phyloP scores from a whole-genome alignment of 2,113 vertebrate genomes.

The Cavia porcellus region DNA sequence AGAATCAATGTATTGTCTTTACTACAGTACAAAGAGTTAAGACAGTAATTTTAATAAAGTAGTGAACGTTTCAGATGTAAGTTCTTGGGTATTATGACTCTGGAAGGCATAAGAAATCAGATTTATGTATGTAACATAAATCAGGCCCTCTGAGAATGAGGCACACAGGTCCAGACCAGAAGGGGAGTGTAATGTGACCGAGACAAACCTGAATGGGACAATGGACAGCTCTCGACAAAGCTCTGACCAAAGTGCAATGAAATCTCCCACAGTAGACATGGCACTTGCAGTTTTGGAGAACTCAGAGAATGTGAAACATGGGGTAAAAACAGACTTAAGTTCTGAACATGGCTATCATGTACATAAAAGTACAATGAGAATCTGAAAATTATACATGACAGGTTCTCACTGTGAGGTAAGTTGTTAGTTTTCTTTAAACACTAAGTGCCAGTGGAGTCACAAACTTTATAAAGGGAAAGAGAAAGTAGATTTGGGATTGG shows the following conservation, averaged over 20 bases:
- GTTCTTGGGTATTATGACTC: neutral
- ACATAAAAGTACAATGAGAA: neutral
- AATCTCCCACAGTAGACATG: neutral
- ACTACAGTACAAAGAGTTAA: neutral
- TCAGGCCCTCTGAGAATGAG: neutral
- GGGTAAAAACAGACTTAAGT: neutral
- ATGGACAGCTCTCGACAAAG: neutral
- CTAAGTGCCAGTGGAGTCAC: neutral
- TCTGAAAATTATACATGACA: neutral
- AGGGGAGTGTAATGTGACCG: rapidly evolving
- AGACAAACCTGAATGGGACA: neutral
- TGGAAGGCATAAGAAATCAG: neutral
- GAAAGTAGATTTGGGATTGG: neutral
- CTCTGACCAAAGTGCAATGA: neutral
- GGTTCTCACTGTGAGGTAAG: neutral
- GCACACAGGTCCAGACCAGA: too few relatives aligned
- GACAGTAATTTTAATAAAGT: constrained; percentile 1
- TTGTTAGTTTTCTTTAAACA: neutral
- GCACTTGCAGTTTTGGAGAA: neutral
- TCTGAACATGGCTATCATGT: neutral
- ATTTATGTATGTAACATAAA: neutral
- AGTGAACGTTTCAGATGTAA: neutral
- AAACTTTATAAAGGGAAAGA: neutral
- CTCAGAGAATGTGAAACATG: neutral
- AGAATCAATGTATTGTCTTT: neutral